Evolutionary conservation across 2,113 vertebrate genomes (phyloP), one percentile per base, ranked within the genome.

Genomic region (Cyanistes caeruleus): DNA sequence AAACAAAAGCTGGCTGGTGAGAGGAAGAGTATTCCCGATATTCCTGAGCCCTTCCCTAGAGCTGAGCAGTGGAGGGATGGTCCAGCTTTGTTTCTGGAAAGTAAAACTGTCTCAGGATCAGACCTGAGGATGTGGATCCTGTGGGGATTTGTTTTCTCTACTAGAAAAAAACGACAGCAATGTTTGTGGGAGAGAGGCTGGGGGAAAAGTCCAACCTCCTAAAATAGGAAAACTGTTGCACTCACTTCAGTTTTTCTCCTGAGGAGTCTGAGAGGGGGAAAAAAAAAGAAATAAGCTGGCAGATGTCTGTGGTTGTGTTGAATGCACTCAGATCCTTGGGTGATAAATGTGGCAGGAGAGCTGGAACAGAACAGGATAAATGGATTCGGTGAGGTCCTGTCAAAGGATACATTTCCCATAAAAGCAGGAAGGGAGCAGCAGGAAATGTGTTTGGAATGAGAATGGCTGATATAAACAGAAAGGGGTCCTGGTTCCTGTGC

Each of bases 281-380:
- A 19, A 68, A 62, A 70, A 72, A 77, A 67, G 52, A n/a, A 37
- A 39, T 3, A 63, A 74, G 24, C 72, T 95, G 95, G 90, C 91
- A 94, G 84, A 56, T 96, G 74, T 93, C 87, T 87, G 73, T 89
- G 30, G 46, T 58, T 64, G 68, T 89, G 70, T 51, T 77, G 83
- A 87, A 82, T 73, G 89, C 81, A 73, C 70, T 91, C n/a, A n/a
- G 81, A 89, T 94, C 48, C 79, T 64, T 27, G 39, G 62, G 88
- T 8, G 10, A 83, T 73, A 72, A 91, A 43, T 49, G 70, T 79
- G 84, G 58, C 74, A 41, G 91, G 67, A 95, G 87, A 95, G 84
- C 81, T 72, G 46, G 60, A 48, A 37, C 41, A 65, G 89, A 73
- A 14, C 8, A 62, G 84, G 69, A 89, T n/a, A 89, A 91, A 89